These are phyloP conservation scores for Delia radicum DNA, from an alignment of 1,140 invertebrate genomes.

Conservation along the genomic window DNA sequence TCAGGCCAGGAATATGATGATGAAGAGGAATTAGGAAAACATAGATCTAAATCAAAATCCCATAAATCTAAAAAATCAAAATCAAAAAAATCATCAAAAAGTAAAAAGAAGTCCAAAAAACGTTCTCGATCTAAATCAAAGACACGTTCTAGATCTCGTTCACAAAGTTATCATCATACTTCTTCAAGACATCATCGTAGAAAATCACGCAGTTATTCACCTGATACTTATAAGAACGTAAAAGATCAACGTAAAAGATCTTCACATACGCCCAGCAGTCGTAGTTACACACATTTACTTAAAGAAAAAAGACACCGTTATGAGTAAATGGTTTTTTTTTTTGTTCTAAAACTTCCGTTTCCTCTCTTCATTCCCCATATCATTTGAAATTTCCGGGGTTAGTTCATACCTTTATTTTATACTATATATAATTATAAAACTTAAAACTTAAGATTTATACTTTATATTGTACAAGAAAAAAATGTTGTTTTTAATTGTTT, in stretches of 20 bases:
- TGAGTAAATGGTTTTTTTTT: neutral
- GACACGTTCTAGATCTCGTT: slow-evolving; percentile 22
- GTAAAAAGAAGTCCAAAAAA: slow-evolving; percentile 27
- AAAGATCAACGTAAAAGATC: neutral
- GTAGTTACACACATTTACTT: neutral
- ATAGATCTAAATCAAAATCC: slow-evolving; percentile 10
- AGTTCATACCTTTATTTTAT: neutral
- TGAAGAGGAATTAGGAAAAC: neutral
- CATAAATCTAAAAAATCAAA: slow-evolving; percentile 21
- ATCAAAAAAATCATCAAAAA: neutral
- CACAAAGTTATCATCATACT: slow-evolving; percentile 1
- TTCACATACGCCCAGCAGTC: neutral
- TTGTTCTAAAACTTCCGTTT: neutral
- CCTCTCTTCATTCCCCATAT: neutral
- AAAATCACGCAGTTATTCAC: neutral
- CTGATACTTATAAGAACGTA: neutral
- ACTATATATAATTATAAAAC: neutral
- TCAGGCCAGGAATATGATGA: neutral
- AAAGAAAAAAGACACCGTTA: neutral
- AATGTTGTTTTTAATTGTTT: neutral
- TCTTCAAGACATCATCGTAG: neutral
- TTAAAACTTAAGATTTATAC: neutral
- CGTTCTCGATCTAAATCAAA: slow-evolving; percentile 12
- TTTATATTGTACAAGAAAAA: neutral
- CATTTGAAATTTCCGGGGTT: neutral